Percentiles rank a stretch among this genome's conserved stretches.
These are phyloP conservation scores for Patagioenas fasciata DNA, from an alignment of 2,113 vertebrate genomes.

Conservation along the genomic window DNA sequence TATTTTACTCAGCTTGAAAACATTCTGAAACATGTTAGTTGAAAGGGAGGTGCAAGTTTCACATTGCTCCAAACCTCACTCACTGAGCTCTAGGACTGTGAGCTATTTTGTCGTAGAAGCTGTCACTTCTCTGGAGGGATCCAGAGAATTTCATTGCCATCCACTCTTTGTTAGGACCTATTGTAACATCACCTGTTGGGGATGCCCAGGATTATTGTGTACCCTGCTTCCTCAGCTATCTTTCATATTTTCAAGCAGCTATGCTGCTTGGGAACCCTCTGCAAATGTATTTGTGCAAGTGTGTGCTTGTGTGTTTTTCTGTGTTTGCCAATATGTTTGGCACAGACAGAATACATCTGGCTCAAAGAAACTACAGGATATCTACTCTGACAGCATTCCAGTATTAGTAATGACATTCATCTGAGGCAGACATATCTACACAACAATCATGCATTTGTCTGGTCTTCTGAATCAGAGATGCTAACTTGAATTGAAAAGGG, in stretches of 20 bases:
- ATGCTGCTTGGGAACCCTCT: background rate
- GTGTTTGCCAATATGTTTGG: slow-evolving; percentile 36
- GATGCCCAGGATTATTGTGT: background rate
- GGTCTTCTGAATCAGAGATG: slow-evolving; percentile 5
- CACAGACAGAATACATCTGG: slow-evolving; percentile 31
- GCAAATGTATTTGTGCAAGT: background rate
- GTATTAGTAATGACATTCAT: slow-evolving; percentile 48
- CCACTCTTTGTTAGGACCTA: background rate
- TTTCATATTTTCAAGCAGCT: background rate
- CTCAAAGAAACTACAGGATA: slow-evolving; percentile 40
- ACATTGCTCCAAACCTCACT: background rate
- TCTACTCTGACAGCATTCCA: slow-evolving; percentile 48
- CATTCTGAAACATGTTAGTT: background rate
- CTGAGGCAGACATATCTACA: slow-evolving; percentile 15
- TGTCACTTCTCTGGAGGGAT: background rate
- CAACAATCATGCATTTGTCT: slow-evolving; percentile 58
- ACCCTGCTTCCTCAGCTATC: background rate
- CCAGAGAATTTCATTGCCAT: rapidly evolving
- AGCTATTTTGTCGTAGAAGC: background rate
- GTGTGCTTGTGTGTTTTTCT: background rate
- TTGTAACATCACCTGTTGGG: background rate
- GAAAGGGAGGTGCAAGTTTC: background rate
- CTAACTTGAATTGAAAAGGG: slow-evolving; percentile 46
- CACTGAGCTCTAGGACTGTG: rapidly evolving
- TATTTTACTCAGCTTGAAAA: background rate